These are phyloP conservation scores for Clarias fuscus DNA, from an alignment of 2,797 vertebrate genomes.

Conservation along the genomic window DNA sequence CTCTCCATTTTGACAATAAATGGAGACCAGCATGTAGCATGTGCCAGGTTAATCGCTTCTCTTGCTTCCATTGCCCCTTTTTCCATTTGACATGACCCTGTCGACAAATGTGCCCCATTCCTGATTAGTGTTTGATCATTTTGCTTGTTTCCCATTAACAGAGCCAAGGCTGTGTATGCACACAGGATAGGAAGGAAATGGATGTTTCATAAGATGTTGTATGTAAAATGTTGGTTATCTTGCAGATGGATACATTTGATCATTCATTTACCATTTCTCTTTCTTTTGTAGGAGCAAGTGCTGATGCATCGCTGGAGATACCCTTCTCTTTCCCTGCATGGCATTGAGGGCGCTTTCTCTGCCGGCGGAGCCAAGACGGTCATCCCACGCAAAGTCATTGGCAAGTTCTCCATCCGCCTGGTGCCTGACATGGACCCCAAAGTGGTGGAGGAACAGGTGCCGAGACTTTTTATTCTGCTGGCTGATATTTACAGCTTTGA, in stretches of 20 bases:
- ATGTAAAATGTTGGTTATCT: not conserved
- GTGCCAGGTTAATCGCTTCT: too few relatives aligned
- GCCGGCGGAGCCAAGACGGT: constrained; percentile 90
- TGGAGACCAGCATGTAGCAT: too few relatives aligned
- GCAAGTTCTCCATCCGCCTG: constrained; percentile 96
- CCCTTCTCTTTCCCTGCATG: constrained; percentile 93
- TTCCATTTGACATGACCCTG: too few relatives aligned
- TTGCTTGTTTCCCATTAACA: too few relatives aligned
- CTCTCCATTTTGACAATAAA: too few relatives aligned
- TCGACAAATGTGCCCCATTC: too few relatives aligned
- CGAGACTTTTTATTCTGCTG: constrained; percentile 5
- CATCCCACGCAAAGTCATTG: constrained; percentile 92
- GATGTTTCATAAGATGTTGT: too few relatives aligned
- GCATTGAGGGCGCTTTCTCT: constrained; percentile 94
- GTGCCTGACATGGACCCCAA: constrained; percentile 94
- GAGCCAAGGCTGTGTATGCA: too few relatives aligned
- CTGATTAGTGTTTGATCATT: too few relatives aligned
- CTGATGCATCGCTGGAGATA: constrained; percentile 96
- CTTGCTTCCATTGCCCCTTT: too few relatives aligned
- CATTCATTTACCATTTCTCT: not conserved
- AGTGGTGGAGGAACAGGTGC: constrained; percentile 83
- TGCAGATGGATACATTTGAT: too few relatives aligned
- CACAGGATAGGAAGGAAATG: too few relatives aligned
- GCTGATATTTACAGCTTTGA: not conserved
- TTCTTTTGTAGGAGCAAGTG: constrained; percentile 77